These are phyloP conservation scores for Chrysocyon brachyurus DNA, from an alignment of 2,797 vertebrate species.

Conservation along the genomic window DNA sequence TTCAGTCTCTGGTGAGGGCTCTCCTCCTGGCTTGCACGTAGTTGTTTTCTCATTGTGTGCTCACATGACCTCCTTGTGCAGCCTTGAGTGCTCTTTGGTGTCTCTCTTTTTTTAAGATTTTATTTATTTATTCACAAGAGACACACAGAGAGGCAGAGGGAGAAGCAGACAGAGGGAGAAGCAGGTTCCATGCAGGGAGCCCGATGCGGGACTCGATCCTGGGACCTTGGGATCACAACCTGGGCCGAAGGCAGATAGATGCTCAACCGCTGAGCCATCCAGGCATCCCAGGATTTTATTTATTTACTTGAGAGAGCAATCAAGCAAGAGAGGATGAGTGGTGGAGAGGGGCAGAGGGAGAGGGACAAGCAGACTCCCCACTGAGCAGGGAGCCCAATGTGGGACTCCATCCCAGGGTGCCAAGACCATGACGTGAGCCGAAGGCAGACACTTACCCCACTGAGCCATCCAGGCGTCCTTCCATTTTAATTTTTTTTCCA, in stretches of 20 bases:
- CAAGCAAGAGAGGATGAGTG: too few species aligned
- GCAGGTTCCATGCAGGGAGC: too few species aligned
- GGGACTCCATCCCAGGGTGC: neutral
- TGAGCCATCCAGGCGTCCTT: neutral
- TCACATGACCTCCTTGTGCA: neutral
- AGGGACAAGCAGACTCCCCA: neutral
- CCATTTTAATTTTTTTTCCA: neutral
- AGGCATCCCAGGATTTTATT: too few species aligned
- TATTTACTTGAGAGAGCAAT: too few species aligned
- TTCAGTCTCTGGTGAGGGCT: neutral
- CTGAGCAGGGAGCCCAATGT: neutral
- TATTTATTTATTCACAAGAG: too few species aligned
- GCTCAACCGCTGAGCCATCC: too few species aligned
- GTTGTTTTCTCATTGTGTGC: neutral
- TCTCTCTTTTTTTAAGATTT: too few species aligned
- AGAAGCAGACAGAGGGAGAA: too few species aligned
- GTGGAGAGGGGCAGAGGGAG: neutral
- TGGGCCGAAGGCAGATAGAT: too few species aligned
- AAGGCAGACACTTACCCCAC: neutral
- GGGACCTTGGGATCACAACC: too few species aligned
- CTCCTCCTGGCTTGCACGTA: neutral
- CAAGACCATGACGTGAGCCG: neutral
- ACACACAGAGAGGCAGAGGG: too few species aligned
- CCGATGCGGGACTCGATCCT: too few species aligned
- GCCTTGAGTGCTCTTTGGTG: neutral